These are phyloP conservation scores for Hemiscyllium ocellatum DNA, from an alignment of 2,113 vertebrate genomes.

Conservation along the genomic window DNA sequence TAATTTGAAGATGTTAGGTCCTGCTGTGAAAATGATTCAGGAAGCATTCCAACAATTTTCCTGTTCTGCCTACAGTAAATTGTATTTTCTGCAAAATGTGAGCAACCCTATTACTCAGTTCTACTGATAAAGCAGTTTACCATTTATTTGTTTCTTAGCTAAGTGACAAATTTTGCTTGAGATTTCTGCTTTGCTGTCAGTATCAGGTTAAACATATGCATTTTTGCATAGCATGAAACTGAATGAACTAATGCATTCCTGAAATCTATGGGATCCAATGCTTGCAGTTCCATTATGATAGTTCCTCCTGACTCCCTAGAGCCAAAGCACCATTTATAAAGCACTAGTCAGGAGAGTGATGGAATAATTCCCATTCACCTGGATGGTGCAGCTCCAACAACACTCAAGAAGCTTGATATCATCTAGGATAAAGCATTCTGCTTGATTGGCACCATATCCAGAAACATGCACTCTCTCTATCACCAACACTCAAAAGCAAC, in stretches of 20 bases:
- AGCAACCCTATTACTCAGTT: background rate
- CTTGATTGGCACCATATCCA: too few species aligned
- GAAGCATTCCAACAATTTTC: background rate
- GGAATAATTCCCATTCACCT: too few species aligned
- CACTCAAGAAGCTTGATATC: too few species aligned
- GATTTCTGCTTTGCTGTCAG: background rate
- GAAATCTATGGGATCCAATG: background rate
- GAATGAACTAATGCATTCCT: background rate
- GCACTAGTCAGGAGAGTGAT: too few species aligned
- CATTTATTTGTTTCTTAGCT: background rate
- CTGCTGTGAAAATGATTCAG: conserved; percentile 12
- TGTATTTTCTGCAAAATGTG: conserved; percentile 13
- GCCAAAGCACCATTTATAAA: too few species aligned
- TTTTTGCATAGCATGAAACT: background rate
- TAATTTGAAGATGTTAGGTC: background rate
- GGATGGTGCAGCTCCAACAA: too few species aligned
- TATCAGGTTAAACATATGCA: background rate
- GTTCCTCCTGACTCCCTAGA: too few species aligned
- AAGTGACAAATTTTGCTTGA: background rate
- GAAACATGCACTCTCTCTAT: too few species aligned
- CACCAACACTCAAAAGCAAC: too few species aligned
- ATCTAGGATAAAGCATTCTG: too few species aligned
- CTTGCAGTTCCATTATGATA: background rate
- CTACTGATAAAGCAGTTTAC: background rate
- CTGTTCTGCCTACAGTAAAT: background rate